A percentile compares a stretch with the other conserved stretches of the same genome.
These are phyloP conservation scores for Asteroscopus sphinx DNA, from an alignment of 2,888 invertebrate genomes.

Conservation along the genomic window DNA sequence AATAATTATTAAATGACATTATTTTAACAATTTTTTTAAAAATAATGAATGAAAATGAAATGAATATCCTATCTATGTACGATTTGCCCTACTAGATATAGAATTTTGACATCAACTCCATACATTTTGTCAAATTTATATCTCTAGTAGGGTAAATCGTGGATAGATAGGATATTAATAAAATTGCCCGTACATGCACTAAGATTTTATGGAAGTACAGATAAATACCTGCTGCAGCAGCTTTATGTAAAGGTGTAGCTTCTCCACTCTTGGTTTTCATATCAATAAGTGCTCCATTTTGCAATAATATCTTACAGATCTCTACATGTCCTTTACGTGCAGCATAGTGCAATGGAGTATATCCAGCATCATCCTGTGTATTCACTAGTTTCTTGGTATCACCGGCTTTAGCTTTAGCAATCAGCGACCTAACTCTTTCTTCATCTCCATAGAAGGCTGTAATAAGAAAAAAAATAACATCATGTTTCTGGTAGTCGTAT, in stretches of 20 bases:
- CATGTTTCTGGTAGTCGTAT: neutral
- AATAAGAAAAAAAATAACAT: slow-evolving; percentile 41
- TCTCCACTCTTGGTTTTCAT: slow-evolving; percentile 93
- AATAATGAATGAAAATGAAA: too few species aligned
- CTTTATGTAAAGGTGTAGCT: slow-evolving; percentile 95
- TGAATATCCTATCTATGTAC: too few species aligned
- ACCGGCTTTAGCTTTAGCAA: slow-evolving; percentile 79
- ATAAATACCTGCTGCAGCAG: slow-evolving; percentile 92
- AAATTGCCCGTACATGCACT: too few species aligned
- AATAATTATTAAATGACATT: too few species aligned
- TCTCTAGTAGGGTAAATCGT: too few species aligned
- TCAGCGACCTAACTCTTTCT: slow-evolving; percentile 90
- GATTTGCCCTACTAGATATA: too few species aligned
- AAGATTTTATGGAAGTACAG: slow-evolving; percentile 2
- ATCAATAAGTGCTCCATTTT: slow-evolving; percentile 93
- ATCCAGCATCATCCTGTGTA: slow-evolving; percentile 93
- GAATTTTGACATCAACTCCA: too few species aligned
- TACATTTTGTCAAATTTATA: too few species aligned
- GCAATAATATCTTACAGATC: slow-evolving; percentile 92
- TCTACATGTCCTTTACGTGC: slow-evolving; percentile 93
- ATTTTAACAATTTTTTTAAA: too few species aligned
- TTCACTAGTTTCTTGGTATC: slow-evolving; percentile 90
- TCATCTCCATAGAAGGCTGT: slow-evolving; percentile 94
- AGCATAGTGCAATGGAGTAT: slow-evolving; percentile 97
- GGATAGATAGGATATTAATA: too few species aligned